Base-by-base conservation (phyloP, 92 coral and sea anemone genomes). In the Parazoanthus swiftii region DNA sequence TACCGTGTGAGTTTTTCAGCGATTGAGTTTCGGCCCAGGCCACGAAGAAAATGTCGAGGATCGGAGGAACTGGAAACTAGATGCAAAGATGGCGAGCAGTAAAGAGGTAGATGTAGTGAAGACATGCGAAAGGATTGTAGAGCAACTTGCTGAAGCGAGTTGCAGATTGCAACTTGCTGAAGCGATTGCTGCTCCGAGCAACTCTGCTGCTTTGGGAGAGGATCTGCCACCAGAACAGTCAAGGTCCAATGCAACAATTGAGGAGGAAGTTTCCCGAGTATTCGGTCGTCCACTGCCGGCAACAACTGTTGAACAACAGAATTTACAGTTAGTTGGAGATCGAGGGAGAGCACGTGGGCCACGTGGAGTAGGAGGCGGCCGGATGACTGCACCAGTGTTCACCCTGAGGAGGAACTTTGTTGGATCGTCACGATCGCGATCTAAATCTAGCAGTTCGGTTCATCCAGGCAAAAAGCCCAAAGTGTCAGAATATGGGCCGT, bases 401-500 rank as follows among this genome's bases (percentile, higher is more conserved):
- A 20, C 79, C 13, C 79, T 75, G 23, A 75, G 79, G 79, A 37
- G 50, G 79, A 75, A 75, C 46, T 33, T 75, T 13, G 3, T 37
- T 35, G 42, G 50, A 75, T 33, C 79, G 21, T 75, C 48, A 38
- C 79, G 79, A 75, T 75, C 79, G 26, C 76, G 75, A 84, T 54
- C 77, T 84, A 84, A 70, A 71, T 48, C 66, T 21, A 74, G 88
- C 79, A 38, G 79, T 33, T 75, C 79, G 79, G 79, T 16, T 38
- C 50, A 23, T 33, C 56, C 59, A 11, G 68, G 68, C 9, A 85
- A 85, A n/a, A 85, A 85, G 81, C 63, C 70, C 72, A 73, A n/a
- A n/a, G 70, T 71, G 26, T 77, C 46, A 71, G 78, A 74, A 74
- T 42, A 67, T 39, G 88, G 80, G 10, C 88, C 88, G 59, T 85